phyloP scores from a whole-genome alignment of 2,113 vertebrate genomes.

The Cervus canadensis region DNA sequence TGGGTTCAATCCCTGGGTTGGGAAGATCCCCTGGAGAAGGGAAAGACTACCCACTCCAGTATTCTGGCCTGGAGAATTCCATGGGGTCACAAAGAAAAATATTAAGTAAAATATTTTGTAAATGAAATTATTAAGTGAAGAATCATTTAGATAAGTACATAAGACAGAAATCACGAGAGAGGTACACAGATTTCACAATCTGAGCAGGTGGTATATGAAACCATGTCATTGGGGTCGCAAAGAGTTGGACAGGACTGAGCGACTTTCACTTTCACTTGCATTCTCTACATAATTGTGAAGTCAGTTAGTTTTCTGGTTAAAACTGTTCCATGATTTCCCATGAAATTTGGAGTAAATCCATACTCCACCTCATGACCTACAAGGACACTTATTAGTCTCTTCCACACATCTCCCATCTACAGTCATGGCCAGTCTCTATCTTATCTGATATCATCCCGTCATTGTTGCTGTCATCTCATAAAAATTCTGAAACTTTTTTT shows the following conservation, averaged over 20 bases:
- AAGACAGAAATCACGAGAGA: background rate
- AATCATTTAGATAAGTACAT: background rate
- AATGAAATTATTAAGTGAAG: background rate
- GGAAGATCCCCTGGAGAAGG: background rate
- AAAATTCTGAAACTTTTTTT: background rate
- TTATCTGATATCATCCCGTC: background rate
- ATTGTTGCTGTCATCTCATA: background rate
- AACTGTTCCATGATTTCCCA: background rate
- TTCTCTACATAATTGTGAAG: background rate
- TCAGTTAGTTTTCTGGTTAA: background rate
- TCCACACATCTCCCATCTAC: background rate
- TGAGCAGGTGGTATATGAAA: background rate
- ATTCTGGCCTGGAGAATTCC: background rate
- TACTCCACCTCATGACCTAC: background rate
- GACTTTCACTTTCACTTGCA: background rate
- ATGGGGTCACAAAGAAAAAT: background rate
- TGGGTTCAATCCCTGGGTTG: background rate
- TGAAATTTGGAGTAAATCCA: background rate
- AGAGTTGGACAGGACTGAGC: background rate
- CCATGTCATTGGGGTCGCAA: background rate
- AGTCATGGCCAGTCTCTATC: background rate
- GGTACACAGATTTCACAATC: background rate
- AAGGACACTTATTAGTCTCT: background rate
- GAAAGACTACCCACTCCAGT: background rate
- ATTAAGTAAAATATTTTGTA: background rate